Evolutionary conservation across 2,797 vertebrate species (phyloP).

Genomic region (Rhincodon typus): DNA sequence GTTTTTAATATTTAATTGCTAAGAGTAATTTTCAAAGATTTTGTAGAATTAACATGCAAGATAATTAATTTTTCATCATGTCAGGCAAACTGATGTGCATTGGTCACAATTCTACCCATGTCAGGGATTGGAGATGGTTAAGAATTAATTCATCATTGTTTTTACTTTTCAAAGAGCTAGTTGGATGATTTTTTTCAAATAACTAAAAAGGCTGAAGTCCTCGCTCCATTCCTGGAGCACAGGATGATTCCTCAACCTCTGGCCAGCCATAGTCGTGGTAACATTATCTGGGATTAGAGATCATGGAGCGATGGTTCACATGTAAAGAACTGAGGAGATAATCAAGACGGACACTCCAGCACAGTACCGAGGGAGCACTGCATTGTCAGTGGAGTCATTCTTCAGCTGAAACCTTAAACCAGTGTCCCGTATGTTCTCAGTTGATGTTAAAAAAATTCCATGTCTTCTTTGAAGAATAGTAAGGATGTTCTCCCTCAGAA

Average conservation of each 20-base stretch:
- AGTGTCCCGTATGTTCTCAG: not conserved
- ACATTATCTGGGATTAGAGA: not conserved
- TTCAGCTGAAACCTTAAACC: not conserved
- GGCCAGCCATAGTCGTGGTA: not conserved
- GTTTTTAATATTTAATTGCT: conserved; percentile 26
- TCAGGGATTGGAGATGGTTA: not conserved
- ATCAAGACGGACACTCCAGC: not conserved
- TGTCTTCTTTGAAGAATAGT: not conserved
- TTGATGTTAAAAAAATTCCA: not conserved
- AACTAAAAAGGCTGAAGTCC: not conserved
- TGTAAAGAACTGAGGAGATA: not conserved
- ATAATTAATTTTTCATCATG: not conserved
- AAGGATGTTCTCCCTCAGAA: not conserved
- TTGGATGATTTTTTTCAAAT: not conserved
- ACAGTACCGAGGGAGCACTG: not conserved
- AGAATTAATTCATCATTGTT: not conserved
- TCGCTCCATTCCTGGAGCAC: not conserved
- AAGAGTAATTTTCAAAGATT: not conserved
- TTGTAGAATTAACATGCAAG: not conserved
- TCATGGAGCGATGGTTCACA: not conserved
- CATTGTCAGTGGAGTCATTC: not conserved
- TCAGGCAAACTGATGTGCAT: not conserved
- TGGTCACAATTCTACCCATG: not conserved
- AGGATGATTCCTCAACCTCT: not conserved
- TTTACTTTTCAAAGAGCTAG: not conserved